Conservation (phyloP, 2,888 invertebrate species). For the Dryococelus australis region DNA sequence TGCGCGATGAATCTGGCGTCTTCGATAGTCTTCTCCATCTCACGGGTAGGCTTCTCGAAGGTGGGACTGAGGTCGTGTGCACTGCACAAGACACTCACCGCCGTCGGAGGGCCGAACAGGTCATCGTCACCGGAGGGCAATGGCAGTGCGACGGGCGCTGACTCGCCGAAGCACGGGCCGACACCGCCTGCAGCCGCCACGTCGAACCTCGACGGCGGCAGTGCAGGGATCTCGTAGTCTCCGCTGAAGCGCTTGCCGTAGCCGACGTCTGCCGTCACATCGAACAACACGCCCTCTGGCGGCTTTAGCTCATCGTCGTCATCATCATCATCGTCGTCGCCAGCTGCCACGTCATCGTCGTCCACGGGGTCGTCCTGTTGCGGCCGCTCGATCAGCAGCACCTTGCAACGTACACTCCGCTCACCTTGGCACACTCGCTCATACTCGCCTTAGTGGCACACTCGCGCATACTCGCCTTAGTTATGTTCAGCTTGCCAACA, state of each 20-base stretch:
- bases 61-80: conserved; percentile 75
- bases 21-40: conserved; percentile 91
- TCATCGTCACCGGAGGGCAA: conserved; percentile 83
- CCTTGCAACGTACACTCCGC: conserved; percentile 51
- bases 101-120: conserved; percentile 73
- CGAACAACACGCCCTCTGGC: conserved; percentile 74
- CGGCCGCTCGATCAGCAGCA: conserved; percentile 88
- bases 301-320: conserved; percentile 56
- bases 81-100: conserved; percentile 62
- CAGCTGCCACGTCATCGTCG: conserved; percentile 64
- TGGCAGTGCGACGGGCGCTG: conserved; percentile 70
- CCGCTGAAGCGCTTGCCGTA: conserved; percentile 69
- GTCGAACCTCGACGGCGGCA: conserved; percentile 53
- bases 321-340: conserved; percentile 58
- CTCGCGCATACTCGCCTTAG: no score
- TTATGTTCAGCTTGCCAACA: no score
- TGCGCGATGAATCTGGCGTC: conserved; percentile 94
- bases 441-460: no score
- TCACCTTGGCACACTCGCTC: no score
- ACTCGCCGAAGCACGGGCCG: conserved; percentile 68
- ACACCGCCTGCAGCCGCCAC: conserved; percentile 43
- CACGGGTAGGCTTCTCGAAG: conserved; percentile 81
- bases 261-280: conserved; percentile 70
- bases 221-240: conserved; percentile 76
- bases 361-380: conserved; percentile 71